Conservation (phyloP, 2,888 invertebrate genomes). For the Clanis bilineata region DNA sequence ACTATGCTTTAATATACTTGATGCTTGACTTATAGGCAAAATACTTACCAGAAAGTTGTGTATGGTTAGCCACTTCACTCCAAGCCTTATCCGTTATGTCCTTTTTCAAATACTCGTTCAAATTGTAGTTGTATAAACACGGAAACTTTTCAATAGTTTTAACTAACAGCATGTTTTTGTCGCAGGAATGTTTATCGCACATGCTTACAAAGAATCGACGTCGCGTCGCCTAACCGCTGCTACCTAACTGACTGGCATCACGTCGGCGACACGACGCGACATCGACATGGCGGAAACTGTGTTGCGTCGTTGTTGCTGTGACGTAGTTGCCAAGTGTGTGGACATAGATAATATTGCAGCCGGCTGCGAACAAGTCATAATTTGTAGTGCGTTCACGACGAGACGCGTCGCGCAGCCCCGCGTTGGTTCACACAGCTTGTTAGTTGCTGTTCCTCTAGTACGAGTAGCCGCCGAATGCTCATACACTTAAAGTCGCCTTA, state of each 20-base stretch:
- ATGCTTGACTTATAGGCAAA: no score
- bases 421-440: no score
- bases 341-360: constrained; percentile 1
- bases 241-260: constrained; percentile 28
- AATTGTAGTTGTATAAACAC: constrained; percentile 44
- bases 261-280: constrained; percentile 38
- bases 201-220: constrained; percentile 31
- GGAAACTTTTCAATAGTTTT: constrained; percentile 43
- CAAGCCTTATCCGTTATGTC: constrained; percentile 47
- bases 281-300: constrained; percentile 33
- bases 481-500: no score
- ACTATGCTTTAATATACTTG: no score
- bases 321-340: constrained; percentile 26
- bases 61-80: constrained; percentile 43
- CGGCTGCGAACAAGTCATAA: neutral
- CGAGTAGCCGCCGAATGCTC: no score
- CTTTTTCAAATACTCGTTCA: constrained; percentile 44
- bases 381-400: neutral
- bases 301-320: constrained; percentile 42
- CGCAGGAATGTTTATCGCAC: constrained; percentile 20
- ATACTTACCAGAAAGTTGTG: constrained; percentile 39
- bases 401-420: neutral
- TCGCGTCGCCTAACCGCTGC: constrained; percentile 27
- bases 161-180: constrained; percentile 44
- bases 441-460: no score